phyloP scores from a whole-genome alignment of 1,140 invertebrate species.

The Nixonia krombeini region DNA sequence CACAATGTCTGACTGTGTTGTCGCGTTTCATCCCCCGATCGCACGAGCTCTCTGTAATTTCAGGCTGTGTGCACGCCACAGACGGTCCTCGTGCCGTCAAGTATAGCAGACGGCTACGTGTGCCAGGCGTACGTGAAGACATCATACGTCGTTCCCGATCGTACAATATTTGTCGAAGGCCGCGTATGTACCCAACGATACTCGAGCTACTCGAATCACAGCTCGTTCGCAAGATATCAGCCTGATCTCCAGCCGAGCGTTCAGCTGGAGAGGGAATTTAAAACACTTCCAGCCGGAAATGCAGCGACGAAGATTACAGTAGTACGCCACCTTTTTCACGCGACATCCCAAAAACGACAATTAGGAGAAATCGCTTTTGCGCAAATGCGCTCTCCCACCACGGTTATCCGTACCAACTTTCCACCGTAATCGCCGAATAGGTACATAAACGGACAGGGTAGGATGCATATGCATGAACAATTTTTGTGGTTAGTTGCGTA shows the following conservation, averaged over 20 bases:
- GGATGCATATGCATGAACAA: no score
- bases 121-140: slow-evolving; percentile 10
- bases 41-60: neutral
- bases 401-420: no score
- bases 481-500: no score
- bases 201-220: slow-evolving; percentile 29
- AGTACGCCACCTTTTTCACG: neutral
- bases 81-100: no score
- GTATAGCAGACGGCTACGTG: slow-evolving; percentile 1
- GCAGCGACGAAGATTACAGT: neutral
- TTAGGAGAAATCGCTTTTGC: no score
- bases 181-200: slow-evolving; percentile 27
- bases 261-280: slow-evolving; percentile 4
- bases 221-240: slow-evolving; percentile 23
- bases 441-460: no score
- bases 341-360: neutral
- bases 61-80: no score
- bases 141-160: slow-evolving; percentile 19
- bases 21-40: neutral
- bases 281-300: slow-evolving; percentile 1
- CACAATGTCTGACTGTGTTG: no score
- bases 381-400: no score
- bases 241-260: slow-evolving; percentile 18
- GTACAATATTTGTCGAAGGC: slow-evolving; percentile 40
- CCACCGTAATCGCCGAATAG: no score